Conservation (phyloP, 2,797 vertebrate species). For the Onychomys torridus region DNA sequence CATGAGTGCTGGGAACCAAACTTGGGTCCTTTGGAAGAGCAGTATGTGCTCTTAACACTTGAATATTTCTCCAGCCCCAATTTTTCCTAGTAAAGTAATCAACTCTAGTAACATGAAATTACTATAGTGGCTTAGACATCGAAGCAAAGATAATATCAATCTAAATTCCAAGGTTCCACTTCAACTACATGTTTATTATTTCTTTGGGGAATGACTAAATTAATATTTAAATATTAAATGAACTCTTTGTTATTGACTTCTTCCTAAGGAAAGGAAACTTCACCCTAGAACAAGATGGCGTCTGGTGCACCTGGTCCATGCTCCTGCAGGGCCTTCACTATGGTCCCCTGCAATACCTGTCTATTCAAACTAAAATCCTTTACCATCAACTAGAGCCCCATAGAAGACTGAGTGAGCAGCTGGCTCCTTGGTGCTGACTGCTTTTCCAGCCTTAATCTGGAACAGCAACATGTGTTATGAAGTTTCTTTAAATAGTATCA, state of each 20-base stretch:
- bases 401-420: background rate
- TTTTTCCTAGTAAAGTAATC: background rate
- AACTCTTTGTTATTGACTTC: background rate
- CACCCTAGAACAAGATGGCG: accelerated
- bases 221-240: constrained; percentile 51
- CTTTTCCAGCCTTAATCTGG: background rate
- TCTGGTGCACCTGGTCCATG: background rate
- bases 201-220: constrained; percentile 43
- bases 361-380: constrained; percentile 8
- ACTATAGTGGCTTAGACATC: constrained; percentile 23
- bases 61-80: background rate
- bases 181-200: constrained; percentile 19
- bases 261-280: background rate
- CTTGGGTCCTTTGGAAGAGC: background rate
- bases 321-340: background rate
- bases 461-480: background rate
- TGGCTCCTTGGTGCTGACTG: background rate
- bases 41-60: background rate
- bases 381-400: background rate
- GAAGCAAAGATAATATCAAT: background rate
- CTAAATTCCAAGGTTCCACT: constrained; percentile 55
- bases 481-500: constrained; percentile 24
- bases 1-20: background rate
- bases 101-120: constrained; percentile 1
- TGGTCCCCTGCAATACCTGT: background rate